Base-by-base conservation (phyloP, 2,797 vertebrate species). In the Gila robusta region DNA sequence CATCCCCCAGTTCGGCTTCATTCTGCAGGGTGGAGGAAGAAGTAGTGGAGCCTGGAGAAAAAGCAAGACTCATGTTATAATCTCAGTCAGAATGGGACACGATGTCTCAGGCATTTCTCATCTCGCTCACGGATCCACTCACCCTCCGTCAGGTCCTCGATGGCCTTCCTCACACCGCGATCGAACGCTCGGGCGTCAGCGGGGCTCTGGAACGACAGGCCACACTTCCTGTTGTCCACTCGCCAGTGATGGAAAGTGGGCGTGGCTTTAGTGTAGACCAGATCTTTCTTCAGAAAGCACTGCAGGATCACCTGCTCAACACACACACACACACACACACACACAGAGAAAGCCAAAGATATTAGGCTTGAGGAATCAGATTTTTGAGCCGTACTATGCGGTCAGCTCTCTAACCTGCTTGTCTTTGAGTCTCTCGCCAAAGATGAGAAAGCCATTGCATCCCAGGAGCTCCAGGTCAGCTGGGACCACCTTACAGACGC, bases 161-260 rank as follows among this genome's bases (percentile, higher is more conserved):
- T 96, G 44, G 98, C 98, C 91, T 97, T 98, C 92, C 98, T 96
- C 90, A 99, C 97, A 8, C 98, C 98, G 74, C 98, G 96, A 94
- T 99, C 97, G 79, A 99, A 99, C 79, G 98, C 97, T 67, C 98
- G 94, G 26, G 98, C 98, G 0, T 99, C 98, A 0, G 98, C 96
- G 0, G 98, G 97, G 88, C 98, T 99, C 92, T 98, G 98, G 91
- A 99, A 99, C 87, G 98, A 98, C 82, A 99, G 96, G 72, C 98
- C 98, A 0, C 98, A 99, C 94, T 97, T 98, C 49, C 92, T 96
- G 92, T 97, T 97, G 95, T 99, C 98, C n/a, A 99, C 97, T 91
- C 95, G 97, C 98, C 98, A 99, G 89, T 99, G 98, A 92, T 99
- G 98, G 94, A 99, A 99, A 0, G 97, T 99, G 39, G 98, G 98